These are phyloP conservation scores for Catocala fraxini DNA, from an alignment of 2,888 invertebrate species.

Conservation along the genomic window DNA sequence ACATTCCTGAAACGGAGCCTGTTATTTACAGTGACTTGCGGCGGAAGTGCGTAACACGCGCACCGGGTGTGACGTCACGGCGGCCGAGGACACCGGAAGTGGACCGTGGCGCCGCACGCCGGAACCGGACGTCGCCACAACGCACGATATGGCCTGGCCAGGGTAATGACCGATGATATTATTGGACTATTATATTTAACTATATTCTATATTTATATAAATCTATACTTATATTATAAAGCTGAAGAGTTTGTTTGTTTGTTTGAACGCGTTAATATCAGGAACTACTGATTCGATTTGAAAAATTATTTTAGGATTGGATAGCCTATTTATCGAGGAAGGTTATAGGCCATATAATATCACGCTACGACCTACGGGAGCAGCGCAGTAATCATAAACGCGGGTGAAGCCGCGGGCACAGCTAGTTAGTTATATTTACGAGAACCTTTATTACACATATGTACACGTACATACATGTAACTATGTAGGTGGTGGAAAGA, in stretches of 20 bases:
- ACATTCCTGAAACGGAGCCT: constrained; percentile 38
- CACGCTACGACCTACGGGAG: no score
- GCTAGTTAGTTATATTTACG: not conserved
- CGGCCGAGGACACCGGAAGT: constrained; percentile 76
- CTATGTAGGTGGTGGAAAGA: no score
- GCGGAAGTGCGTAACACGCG: constrained; percentile 81
- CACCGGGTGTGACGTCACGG: constrained; percentile 77
- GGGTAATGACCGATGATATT: constrained; percentile 74
- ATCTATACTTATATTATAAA: no score
- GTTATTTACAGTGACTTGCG: constrained; percentile 56
- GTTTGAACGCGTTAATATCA: no score
- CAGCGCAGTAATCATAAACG: no score
- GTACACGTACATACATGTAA: not conserved
- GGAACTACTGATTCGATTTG: no score
- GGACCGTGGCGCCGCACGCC: constrained; percentile 74
- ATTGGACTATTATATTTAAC: constrained; percentile 40
- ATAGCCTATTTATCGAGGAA: no score
- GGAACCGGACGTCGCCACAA: constrained; percentile 78
- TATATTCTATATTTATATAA: constrained; percentile 12
- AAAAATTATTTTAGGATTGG: no score
- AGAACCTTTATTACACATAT: no score
- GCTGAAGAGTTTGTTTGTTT: no score
- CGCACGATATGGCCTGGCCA: constrained; percentile 73
- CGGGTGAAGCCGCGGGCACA: no score
- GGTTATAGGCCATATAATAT: no score